Evolutionary conservation across 1,140 invertebrate species (phyloP), one percentile per base, ranked within the genome.

Genomic region (Cepaea nemoralis): DNA sequence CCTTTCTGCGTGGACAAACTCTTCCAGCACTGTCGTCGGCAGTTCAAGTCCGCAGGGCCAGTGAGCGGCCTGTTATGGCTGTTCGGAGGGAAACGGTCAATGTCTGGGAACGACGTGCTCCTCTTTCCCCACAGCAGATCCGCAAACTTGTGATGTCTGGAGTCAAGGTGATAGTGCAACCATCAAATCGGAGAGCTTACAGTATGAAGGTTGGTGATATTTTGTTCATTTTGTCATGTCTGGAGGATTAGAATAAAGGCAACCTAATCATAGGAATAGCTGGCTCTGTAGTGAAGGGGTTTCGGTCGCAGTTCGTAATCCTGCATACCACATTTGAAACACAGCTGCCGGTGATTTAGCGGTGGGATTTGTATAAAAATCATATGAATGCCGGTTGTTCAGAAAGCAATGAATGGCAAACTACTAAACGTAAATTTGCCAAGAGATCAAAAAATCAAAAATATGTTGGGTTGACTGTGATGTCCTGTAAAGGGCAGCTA

Each of bases 101-200:
- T 88, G 96, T 99, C 87, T 99, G 99, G 99, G 99, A 99, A 92
- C 93, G 99, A 86, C 92, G 98, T 83, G 98, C 98, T 0, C 97
- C 99, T 0, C 94, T 99, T 55, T 95, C 96, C 0, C 99, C 99
- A 0, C 90, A 93, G 8, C 98, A 99, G 89, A 98, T 99, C 0
- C 94, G 95, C 80, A 95, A 95, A 85, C 91, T 99, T 71, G 95
- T 96, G 14, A 93, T 95, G 83, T 86, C 90, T 74, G 97, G 97
- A 5, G 94, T 98, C 19, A 97, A 96, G 91, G 98, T 99, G 33
- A 95, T 99, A 22, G 97, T 99, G 0, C 99, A 99, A 89, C 98
- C 99, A 0, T 99, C 97, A 42, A 99, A 99, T 91, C 92, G 98
- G 85, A 93, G 99, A 69, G 97, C 98, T 1, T 99, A 99, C 93